A percentile compares a stretch with the other conserved stretches of the same genome.
These are phyloP conservation scores for Metacarcinus magister DNA, from an alignment of 2,888 invertebrate genomes.

Conservation along the genomic window DNA sequence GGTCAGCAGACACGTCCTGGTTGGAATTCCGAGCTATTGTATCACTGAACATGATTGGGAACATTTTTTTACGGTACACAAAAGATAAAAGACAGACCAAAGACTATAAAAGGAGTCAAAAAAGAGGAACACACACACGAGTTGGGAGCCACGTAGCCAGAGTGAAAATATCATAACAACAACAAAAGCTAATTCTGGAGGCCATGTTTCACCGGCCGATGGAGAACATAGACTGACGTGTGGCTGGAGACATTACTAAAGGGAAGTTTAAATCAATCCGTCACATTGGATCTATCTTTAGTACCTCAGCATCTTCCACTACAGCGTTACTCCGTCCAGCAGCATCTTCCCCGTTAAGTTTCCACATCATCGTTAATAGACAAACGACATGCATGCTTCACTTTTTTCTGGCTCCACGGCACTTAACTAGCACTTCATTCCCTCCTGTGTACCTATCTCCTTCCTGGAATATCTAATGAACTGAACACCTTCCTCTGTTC, in stretches of 20 bases:
- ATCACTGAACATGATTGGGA: slow-evolving; percentile 1
- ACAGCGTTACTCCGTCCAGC: too few relatives aligned
- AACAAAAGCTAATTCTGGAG: too few relatives aligned
- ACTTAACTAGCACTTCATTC: background rate
- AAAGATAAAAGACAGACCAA: background rate
- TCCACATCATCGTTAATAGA: background rate
- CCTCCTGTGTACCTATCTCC: background rate
- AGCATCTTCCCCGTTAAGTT: too few relatives aligned
- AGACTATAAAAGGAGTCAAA: background rate
- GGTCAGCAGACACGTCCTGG: background rate
- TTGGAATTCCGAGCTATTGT: background rate
- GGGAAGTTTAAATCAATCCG: too few relatives aligned
- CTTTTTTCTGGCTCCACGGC: background rate
- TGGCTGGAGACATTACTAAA: too few relatives aligned
- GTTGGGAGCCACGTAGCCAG: background rate
- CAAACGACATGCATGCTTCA: background rate
- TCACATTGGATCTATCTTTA: too few relatives aligned
- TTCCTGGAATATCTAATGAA: background rate
- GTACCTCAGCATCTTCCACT: too few relatives aligned
- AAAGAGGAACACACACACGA: background rate
- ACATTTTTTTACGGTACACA: background rate
- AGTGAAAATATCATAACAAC: too few relatives aligned
- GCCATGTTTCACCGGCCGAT: background rate
- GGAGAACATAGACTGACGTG: too few relatives aligned
- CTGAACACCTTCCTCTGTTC: background rate